phyloP scores from a whole-genome alignment of 2,113 vertebrate genomes.

The Argyrosomus japonicus region DNA sequence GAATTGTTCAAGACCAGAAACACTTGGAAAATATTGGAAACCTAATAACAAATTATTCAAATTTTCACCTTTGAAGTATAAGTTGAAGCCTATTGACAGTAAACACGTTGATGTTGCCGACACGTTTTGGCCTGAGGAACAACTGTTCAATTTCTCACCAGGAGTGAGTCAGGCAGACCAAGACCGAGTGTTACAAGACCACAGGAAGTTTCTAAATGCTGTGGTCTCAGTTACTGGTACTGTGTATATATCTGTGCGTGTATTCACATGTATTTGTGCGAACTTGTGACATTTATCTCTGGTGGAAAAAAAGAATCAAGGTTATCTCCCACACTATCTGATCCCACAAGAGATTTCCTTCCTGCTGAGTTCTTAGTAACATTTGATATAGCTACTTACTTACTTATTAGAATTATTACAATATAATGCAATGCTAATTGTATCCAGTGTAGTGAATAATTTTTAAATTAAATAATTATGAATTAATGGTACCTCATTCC shows the following conservation, averaged over 20 bases:
- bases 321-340: not conserved
- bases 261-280: not conserved
- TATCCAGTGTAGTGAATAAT: not conserved
- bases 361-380: not conserved
- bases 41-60: constrained; percentile 2
- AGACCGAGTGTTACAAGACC: not conserved
- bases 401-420: not conserved
- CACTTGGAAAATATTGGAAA: constrained; percentile 5
- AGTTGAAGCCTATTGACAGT: not conserved
- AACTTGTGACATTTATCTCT: constrained; percentile 4
- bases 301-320: constrained; percentile 11
- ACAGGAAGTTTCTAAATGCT: constrained; percentile 67
- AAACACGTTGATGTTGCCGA: not conserved
- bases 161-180: not conserved
- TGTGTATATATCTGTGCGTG: not conserved
- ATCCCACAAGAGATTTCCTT: not conserved
- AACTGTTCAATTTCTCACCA: not conserved
- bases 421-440: not conserved
- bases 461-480: not conserved
- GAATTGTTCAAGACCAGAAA: constrained; percentile 5
- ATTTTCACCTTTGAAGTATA: not conserved
- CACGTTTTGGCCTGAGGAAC: not conserved
- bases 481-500: not conserved
- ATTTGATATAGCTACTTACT: not conserved
- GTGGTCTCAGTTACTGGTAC: constrained; percentile 48